Conservation (phyloP, 1,140 invertebrate species). For the Ceratitis capitata region DNA sequence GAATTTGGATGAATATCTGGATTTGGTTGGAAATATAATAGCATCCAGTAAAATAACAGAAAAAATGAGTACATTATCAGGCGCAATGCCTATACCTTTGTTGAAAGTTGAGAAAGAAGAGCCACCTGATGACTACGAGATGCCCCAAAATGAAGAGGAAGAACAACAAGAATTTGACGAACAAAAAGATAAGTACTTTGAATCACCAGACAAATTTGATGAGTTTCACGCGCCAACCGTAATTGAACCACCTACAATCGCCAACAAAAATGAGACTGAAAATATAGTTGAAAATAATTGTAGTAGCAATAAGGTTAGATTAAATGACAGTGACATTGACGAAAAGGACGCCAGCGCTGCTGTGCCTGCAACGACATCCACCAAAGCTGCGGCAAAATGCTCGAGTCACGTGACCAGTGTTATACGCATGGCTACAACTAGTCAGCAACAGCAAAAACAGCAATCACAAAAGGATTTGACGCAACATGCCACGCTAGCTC, state of each 20-base stretch:
- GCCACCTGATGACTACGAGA: constrained; percentile 52
- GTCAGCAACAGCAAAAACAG: constrained; percentile 39
- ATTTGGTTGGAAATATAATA: constrained; percentile 61
- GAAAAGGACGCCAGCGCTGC: background rate
- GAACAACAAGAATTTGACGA: background rate
- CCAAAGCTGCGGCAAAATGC: constrained; percentile 14
- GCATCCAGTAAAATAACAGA: constrained; percentile 58
- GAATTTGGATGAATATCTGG: constrained; percentile 62
- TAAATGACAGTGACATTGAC: constrained; percentile 24
- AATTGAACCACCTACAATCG: constrained; percentile 44
- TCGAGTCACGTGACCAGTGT: constrained; percentile 55
- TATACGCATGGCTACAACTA: constrained; percentile 60
- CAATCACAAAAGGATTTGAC: background rate
- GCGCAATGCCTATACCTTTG: constrained; percentile 55
- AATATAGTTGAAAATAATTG: constrained; percentile 43
- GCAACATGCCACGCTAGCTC: background rate
- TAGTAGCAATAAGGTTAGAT: constrained; percentile 42
- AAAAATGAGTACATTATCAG: constrained; percentile 49
- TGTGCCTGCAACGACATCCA: background rate
- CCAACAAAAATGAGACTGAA: constrained; percentile 45
- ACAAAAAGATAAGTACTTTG: background rate
- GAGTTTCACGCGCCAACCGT: background rate
- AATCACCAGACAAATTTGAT: background rate
- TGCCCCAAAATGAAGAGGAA: background rate
- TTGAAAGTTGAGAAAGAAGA: constrained; percentile 62